These are phyloP conservation scores for Crotalus viridis DNA, from an alignment of 2,113 vertebrate genomes.

Conservation along the genomic window DNA sequence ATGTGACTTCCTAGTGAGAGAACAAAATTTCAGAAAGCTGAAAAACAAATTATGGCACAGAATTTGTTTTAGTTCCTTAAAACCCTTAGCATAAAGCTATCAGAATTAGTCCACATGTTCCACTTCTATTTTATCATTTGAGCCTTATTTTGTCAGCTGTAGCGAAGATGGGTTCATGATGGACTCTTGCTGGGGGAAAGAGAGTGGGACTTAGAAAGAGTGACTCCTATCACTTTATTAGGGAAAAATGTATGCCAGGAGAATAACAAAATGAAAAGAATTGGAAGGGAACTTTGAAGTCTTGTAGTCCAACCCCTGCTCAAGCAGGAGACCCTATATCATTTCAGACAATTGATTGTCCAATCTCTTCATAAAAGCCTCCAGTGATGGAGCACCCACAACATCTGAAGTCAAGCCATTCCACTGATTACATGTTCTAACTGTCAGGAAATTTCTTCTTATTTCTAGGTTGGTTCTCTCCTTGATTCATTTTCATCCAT, in stretches of 20 bases:
- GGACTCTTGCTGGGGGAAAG: not conserved
- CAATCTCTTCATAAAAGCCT: not conserved
- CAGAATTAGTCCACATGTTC: not conserved
- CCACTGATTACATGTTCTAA: not conserved
- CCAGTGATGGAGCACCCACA: not conserved
- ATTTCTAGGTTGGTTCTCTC: not conserved
- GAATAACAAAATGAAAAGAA: not conserved
- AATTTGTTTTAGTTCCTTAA: not conserved
- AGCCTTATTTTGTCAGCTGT: not conserved
- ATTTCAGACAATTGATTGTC: not conserved
- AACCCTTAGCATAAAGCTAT: not conserved
- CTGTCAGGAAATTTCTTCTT: not conserved
- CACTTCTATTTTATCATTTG: not conserved
- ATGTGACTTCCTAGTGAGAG: not conserved
- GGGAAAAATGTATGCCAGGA: not conserved
- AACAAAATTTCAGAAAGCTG: not conserved
- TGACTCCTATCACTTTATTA: not conserved
- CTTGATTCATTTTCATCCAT: not conserved
- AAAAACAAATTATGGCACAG: not conserved
- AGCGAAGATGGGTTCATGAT: not conserved
- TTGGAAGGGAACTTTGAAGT: not conserved
- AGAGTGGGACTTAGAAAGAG: not conserved
- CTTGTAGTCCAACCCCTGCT: not conserved
- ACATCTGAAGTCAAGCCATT: not conserved
- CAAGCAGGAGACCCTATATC: not conserved